Conservation (phyloP, 2,113 vertebrate species). For the Prietella phreatophila region DNA sequence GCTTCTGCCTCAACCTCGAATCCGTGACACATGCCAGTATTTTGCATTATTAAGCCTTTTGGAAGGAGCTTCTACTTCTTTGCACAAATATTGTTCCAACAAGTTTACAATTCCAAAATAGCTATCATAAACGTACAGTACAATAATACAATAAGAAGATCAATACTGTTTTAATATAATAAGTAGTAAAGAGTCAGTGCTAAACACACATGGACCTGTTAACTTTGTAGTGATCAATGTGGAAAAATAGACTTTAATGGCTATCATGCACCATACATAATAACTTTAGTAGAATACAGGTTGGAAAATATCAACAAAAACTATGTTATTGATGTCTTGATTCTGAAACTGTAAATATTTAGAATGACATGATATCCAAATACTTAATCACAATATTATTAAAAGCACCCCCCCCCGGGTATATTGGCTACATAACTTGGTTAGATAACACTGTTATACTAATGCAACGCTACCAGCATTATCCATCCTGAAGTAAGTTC, state of each 20-base stretch:
- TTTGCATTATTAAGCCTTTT: background rate
- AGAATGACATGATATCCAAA: background rate
- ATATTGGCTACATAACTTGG: background rate
- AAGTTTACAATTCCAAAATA: no score
- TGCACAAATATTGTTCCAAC: background rate
- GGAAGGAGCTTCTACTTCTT: background rate
- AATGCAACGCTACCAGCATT: background rate
- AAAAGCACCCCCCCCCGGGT: no score
- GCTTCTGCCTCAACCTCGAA: no score
- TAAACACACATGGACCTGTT: background rate
- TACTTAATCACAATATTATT: background rate
- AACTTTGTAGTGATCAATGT: no score
- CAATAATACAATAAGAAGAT: no score
- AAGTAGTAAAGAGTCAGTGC: no score
- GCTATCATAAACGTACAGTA: no score
- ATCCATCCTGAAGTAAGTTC: background rate
- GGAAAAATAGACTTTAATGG: background rate
- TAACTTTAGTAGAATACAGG: background rate
- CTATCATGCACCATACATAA: background rate
- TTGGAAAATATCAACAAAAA: background rate
- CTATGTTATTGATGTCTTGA: background rate
- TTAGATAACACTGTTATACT: background rate
- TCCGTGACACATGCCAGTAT: no score
- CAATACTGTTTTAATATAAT: no score
- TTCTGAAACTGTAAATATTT: background rate